Evolutionary conservation across 2,888 invertebrate genomes (phyloP), one percentile per base, ranked within the genome.

Genomic region (Eulithis testata): DNA sequence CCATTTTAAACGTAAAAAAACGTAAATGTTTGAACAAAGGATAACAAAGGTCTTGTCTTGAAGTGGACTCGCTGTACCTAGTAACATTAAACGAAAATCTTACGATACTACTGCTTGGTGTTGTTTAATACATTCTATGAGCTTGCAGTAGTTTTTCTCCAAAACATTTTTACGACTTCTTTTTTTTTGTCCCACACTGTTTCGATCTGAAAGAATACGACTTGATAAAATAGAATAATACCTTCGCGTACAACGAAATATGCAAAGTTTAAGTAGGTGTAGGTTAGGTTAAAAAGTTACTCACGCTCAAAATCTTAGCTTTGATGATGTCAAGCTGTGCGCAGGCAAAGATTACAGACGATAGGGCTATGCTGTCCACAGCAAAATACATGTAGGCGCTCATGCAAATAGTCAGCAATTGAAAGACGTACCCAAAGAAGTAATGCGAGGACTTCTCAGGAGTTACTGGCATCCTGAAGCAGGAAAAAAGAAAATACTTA

Each of bases 361-460:
- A 90, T 2, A 92, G 79, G 0, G 87, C 83, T 1, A 92, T 86
- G 69, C 91, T 92, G 69, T 93, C 93, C 49, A 92, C 91, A 0
- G 90, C 91, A 64, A 90, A 89, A 72, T 91, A 92, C 83, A 93
- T 89, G 72, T 86, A 88, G 0, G 92, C 92, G 56, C 92, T 91
- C 74, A 88, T 83, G 67, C 85, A 86, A 36, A 91, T 88, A 0
- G 90, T 89, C 1, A 86, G 40, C 57, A 89, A 63, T 70, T 93
- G 92, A 71, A 88, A 90, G 0, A 73, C 72, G 67, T 86, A 93
- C 0, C 91, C 91, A 3, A 91, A 55, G 67, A 86, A 80, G 77
- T 90, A 93, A 11, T 90, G 85, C 0, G 85, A 83, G 0, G 84
- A 82, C 5, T 63, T 73, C 11, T 86, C 82, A 0, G 88, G 83